These are phyloP conservation scores for Stramonita haemastoma DNA, from an alignment of 2,888 invertebrate species.

Conservation along the genomic window DNA sequence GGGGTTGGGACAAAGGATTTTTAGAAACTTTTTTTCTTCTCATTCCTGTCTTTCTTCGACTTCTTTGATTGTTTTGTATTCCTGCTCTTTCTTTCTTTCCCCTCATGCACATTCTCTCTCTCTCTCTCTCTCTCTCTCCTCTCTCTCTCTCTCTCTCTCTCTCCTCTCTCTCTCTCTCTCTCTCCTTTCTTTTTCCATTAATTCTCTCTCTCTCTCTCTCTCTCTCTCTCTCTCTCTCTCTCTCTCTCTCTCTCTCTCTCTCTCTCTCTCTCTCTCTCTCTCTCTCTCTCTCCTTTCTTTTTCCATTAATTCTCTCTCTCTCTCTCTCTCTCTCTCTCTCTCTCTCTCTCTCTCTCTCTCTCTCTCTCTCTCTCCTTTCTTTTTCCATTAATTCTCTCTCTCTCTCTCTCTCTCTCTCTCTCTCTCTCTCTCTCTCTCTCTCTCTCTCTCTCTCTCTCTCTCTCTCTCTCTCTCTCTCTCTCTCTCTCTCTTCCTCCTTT, in stretches of 20 bases:
- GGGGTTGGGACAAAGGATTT: no score
- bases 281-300: conserved; percentile 10
- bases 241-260: neutral
- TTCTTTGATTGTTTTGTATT: no score
- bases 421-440: neutral
- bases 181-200: neutral
- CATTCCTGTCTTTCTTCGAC: no score
- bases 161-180: neutral
- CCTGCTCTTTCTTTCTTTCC: no score
- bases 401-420: neutral
- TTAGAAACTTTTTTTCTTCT: no score
- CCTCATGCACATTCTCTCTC: no score
- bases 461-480: neutral
- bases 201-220: conserved; percentile 6
- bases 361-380: neutral
- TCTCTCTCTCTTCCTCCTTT: neutral
- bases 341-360: neutral
- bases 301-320: neutral
- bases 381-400: no score
- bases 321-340: neutral
- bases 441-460: neutral
- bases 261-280: neutral
- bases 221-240: neutral
- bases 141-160: no score
- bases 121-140: no score